Evolutionary conservation across 2,113 vertebrate genomes (phyloP), one percentile per base, ranked within the genome.

Genomic region (Amblyornis subalaris): DNA sequence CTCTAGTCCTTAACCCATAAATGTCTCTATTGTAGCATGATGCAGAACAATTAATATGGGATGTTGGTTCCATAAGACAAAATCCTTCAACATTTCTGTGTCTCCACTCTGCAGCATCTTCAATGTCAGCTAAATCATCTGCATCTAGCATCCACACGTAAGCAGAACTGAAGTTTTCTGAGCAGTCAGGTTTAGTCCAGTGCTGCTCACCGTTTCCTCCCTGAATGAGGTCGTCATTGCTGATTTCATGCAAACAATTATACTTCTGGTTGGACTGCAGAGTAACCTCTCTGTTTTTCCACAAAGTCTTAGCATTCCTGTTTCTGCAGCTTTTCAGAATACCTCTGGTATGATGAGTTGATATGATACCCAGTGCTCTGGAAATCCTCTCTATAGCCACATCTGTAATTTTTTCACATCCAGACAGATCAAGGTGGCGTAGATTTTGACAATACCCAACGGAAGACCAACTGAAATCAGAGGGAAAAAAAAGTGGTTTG

Each of bases 321-420:
- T 83, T 97, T 60, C 95, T 53, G 88, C 97, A 97, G 76, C 96
- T 96, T 95, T 98, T 98, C 89, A 96, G 87, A 94, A 96, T 51
- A 66, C 89, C 94, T 90, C 93, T 94, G 88, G 78, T 96, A 12
- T 89, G 83, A 73, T 97, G 95, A 51, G 97, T 58, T 2, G 95
- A 94, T 74, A 98, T 95, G 91, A 99, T 96, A 7, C 99, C 99
- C 76, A 99, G 96, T 7, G 98, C 99, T 75, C 98, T 81, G 10
- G 99, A 99, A 67, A 99, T 97, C 83, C 98, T 99, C 95, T 98
- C 98, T 79, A 99, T 80, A 48, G 99, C 98, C 95, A 97, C 85
- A 91, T 99, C 99, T 1, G 98, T 99, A 88, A 99, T 98, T 95
- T 99, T 99, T 79, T 99, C 99, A 94, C 99, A 99, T 16, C 99